Percentiles rank a stretch among this genome's conserved stretches.
phyloP scores from a whole-genome alignment of 2,797 vertebrate genomes.

The Halcyon badia region DNA sequence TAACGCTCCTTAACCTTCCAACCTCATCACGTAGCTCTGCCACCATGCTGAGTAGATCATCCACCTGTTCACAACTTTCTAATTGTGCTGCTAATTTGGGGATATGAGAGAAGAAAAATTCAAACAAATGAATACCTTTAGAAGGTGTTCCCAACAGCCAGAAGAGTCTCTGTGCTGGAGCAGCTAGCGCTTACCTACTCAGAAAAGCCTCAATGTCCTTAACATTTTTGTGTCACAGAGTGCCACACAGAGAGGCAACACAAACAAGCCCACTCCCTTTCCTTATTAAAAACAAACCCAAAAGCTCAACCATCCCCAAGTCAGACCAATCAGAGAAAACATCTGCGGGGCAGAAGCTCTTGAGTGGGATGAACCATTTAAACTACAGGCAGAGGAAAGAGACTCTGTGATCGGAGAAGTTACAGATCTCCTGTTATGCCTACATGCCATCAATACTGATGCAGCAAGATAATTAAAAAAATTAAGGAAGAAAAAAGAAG shows the following conservation, averaged over 20 bases:
- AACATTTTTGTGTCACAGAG: neutral
- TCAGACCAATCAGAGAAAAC: neutral
- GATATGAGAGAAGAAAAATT: neutral
- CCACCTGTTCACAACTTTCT: neutral
- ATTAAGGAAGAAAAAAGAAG: neutral
- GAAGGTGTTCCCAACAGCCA: neutral
- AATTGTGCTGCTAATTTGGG: neutral
- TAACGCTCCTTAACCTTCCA: no score
- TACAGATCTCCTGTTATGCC: neutral
- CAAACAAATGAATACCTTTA: neutral
- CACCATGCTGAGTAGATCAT: no score
- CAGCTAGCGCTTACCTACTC: neutral
- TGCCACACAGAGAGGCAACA: neutral
- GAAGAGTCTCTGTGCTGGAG: neutral
- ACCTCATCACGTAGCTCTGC: no score
- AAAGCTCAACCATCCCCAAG: neutral
- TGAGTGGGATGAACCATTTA: neutral
- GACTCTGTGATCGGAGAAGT: neutral
- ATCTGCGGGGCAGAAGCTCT: neutral
- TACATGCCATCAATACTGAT: neutral
- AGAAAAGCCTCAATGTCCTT: neutral
- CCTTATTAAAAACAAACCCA: neutral
- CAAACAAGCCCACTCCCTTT: neutral
- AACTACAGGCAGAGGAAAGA: neutral
- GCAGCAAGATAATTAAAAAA: neutral